Evolutionary conservation across 2,888 invertebrate species (phyloP).

Genomic region (Pristionchus japonicus): DNA sequence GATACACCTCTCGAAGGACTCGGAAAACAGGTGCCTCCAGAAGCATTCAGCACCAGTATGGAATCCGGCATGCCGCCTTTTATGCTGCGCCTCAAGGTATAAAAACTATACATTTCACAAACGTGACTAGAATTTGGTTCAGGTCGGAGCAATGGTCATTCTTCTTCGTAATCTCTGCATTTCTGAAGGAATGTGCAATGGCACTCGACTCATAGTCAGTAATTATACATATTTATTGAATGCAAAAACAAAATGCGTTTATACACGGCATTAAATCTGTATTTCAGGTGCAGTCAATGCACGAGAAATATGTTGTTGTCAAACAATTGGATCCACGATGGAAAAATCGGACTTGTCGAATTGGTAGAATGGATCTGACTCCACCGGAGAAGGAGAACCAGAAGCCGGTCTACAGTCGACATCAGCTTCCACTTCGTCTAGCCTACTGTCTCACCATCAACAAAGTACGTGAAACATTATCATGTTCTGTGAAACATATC

Average conservation of each 20-base stretch:
- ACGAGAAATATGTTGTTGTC: neutral
- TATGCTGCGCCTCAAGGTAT: neutral
- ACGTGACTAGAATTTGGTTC: neutral
- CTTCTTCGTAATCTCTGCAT: neutral
- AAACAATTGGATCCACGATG: neutral
- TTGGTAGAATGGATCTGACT: neutral
- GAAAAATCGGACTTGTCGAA: neutral
- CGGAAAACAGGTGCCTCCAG: neutral
- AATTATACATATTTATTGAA: neutral
- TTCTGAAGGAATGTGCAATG: neutral
- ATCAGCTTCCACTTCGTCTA: neutral
- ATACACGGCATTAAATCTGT: too few relatives aligned
- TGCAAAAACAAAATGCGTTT: too few relatives aligned
- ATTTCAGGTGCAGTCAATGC: neutral
- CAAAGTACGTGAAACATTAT: neutral
- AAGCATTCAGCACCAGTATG: neutral
- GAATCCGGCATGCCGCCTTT: neutral
- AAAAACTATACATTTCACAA: neutral
- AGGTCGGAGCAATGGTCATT: neutral
- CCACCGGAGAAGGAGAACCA: neutral
- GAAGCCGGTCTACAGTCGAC: neutral
- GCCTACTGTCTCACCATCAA: constrained; percentile 23
- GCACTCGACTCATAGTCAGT: neutral
- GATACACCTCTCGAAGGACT: neutral
- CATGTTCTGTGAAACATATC: neutral